Evolutionary conservation across 2,797 vertebrate species (phyloP).

Genomic region (Sarcophilus harrisii): DNA sequence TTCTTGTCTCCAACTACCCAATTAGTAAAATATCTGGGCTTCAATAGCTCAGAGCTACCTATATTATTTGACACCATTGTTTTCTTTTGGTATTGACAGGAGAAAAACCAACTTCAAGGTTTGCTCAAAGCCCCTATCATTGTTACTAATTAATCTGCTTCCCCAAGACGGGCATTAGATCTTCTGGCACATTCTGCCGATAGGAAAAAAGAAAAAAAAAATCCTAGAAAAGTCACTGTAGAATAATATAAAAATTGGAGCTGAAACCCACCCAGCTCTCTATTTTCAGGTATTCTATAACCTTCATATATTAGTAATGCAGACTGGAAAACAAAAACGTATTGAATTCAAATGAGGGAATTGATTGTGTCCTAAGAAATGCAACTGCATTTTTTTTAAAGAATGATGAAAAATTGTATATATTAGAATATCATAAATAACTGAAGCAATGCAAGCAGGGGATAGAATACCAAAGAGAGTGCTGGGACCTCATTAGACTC

Average conservation of each 20-base stretch:
- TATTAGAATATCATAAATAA: slow-evolving; percentile 65
- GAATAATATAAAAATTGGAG: slow-evolving; percentile 55
- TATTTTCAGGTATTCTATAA: slow-evolving; percentile 60
- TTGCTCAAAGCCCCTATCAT: slow-evolving; percentile 41
- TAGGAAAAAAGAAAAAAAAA: slow-evolving; percentile 18
- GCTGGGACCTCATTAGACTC: slow-evolving; percentile 29
- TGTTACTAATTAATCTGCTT: slow-evolving; percentile 74
- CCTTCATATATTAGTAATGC: slow-evolving; percentile 48
- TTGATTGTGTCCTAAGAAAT: slow-evolving; percentile 48
- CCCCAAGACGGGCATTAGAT: slow-evolving; percentile 58
- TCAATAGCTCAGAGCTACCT: slow-evolving; percentile 58
- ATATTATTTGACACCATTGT: slow-evolving; percentile 65
- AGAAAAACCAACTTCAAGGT: slow-evolving; percentile 59
- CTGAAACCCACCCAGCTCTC: slow-evolving; percentile 20
- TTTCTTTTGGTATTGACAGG: slow-evolving; percentile 67
- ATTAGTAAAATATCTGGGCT: slow-evolving; percentile 67
- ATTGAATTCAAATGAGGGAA: slow-evolving; percentile 55
- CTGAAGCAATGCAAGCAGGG: slow-evolving; percentile 54
- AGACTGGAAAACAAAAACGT: slow-evolving; percentile 50
- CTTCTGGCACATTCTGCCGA: slow-evolving; percentile 49
- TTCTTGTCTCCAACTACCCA: slow-evolving; percentile 63
- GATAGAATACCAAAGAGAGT: slow-evolving; percentile 19
- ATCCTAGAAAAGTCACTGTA: slow-evolving; percentile 53
- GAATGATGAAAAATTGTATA: slow-evolving; percentile 30
- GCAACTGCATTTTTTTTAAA: slow-evolving; percentile 21